Conservation (phyloP, 2,113 vertebrate species). For the Microtus montanus region DNA sequence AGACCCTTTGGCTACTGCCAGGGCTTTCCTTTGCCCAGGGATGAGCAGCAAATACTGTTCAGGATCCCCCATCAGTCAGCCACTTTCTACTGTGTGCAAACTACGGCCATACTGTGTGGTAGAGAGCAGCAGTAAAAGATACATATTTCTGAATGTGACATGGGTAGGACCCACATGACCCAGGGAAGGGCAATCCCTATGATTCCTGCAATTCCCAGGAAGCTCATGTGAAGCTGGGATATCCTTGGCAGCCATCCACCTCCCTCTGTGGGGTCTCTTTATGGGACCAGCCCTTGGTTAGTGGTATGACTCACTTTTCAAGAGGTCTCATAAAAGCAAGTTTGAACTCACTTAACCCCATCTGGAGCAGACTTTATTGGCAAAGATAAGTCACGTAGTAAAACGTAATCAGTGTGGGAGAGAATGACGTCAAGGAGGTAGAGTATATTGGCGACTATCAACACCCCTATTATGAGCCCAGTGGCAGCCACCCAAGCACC, state of each 20-base stretch:
- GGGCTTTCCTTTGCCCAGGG: background rate
- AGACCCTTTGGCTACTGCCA: background rate
- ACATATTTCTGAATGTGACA: background rate
- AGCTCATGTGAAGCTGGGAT: background rate
- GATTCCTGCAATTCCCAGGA: background rate
- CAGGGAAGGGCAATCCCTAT: fast-evolving
- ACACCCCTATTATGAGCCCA: background rate
- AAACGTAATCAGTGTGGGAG: background rate
- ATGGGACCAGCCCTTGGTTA: background rate
- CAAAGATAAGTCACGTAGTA: background rate
- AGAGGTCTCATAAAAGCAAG: background rate
- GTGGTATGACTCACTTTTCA: background rate
- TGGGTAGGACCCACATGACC: background rate
- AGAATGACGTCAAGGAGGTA: background rate
- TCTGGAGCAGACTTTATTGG: background rate
- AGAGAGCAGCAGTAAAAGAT: background rate
- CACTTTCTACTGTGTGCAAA: background rate
- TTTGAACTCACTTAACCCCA: background rate
- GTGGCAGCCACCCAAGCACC: background rate
- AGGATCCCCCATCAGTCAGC: background rate
- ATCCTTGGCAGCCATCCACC: background rate
- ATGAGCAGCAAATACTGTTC: background rate
- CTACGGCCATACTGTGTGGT: fast-evolving
- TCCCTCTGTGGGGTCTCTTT: background rate
- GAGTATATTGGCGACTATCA: fast-evolving